phyloP scores from a whole-genome alignment of 2,797 vertebrate species.

The Spinus olivaceus region DNA sequence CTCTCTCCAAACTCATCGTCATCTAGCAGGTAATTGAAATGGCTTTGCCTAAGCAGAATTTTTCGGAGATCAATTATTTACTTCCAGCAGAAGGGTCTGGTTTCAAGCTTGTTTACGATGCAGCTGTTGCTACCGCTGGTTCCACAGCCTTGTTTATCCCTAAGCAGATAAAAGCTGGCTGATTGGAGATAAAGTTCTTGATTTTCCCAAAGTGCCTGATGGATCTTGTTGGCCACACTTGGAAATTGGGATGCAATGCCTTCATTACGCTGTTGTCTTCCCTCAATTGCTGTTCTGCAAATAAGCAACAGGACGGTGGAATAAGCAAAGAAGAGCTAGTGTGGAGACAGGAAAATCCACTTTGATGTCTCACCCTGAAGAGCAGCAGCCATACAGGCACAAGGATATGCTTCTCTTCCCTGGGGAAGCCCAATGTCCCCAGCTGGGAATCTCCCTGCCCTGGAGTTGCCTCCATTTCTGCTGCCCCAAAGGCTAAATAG shows the following conservation, averaged over 20 bases:
- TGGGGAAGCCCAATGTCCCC: background rate
- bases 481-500: fast-evolving
- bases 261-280: slow-evolving; percentile 30
- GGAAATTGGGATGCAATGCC: slow-evolving; percentile 36
- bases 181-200: slow-evolving; percentile 57
- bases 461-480: background rate
- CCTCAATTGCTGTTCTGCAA: background rate
- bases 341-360: background rate
- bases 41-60: slow-evolving; percentile 28
- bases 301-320: background rate
- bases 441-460: background rate
- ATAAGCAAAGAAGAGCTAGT: background rate
- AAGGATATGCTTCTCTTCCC: fast-evolving
- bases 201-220: slow-evolving; percentile 42
- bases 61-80: slow-evolving; percentile 54
- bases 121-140: slow-evolving; percentile 11
- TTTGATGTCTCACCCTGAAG: fast-evolving
- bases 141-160: slow-evolving; percentile 52
- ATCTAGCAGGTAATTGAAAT: slow-evolving; percentile 31
- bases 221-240: slow-evolving; percentile 47
- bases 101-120: slow-evolving; percentile 20
- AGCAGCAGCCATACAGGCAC: fast-evolving
- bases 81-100: slow-evolving; percentile 20
- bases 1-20: background rate
- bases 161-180: slow-evolving; percentile 35